Evolutionary conservation across 2,797 vertebrate species (phyloP), one percentile per base, ranked within the genome.

Genomic region (Eleutherodactylus coqui): DNA sequence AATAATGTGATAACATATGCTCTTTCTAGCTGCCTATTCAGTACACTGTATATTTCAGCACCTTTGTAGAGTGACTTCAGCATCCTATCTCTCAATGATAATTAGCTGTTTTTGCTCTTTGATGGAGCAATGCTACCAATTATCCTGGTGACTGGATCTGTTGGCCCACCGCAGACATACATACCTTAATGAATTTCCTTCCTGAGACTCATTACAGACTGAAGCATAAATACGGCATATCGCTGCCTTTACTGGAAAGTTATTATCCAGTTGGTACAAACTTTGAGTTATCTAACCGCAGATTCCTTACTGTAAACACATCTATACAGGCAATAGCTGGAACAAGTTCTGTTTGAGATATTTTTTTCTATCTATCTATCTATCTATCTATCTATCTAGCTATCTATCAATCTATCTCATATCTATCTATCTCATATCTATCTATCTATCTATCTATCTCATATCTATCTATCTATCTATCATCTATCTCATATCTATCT

Each of bases 71-170:
- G 38, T 4, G 7, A 45, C 16, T 86, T n/a, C 60, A 86, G 27
- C 62, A 78, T 70, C 60, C 47, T 17, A 69, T 70, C 75, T 83
- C 47, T 83, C 80, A 83, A 78, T 82, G 72, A 72, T 79, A 84
- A 79, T 82, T 83, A 83, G 73, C 51, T 69, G 38, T 32, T 67
- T 77, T n/a, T 53, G 85, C 51, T 77, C 60, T 82, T 73, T 86
- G 85, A 86, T 86, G 45, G 58, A 60, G 79, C 49, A 70, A 19
- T 78, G 80, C 73, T 83, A 47, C 79, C 79, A 86, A 86, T 86
- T 83, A 83, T 27, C 34, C 14, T 17, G 47, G n/a, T 34, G 27
- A 47, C 47, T 79, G 49, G 67, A 79, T 73, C 3, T 24, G 38
- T 17, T 85, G 83, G 49, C 27, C 73, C 27, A 55, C 49, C 58